Conservation (phyloP, 1,140 invertebrate species). For the Macrobrachium rosenbergii region DNA sequence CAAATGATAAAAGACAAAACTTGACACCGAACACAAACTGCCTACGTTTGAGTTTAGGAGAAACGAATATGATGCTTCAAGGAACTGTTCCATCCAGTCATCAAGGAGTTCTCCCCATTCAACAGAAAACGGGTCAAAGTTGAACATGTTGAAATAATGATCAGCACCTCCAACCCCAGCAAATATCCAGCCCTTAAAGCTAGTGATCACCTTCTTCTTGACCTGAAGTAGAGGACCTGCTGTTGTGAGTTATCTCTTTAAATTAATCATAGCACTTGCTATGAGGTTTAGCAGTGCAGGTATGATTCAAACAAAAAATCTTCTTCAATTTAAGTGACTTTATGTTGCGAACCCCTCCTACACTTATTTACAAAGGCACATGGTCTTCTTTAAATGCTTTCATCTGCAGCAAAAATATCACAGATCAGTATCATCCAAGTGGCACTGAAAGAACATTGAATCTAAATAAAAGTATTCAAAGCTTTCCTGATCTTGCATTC, state of each 20-base stretch:
- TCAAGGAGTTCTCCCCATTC: slow-evolving; percentile 27
- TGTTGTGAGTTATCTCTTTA: not conserved
- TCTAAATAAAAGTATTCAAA: not conserved
- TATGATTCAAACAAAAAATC: too few relatives aligned
- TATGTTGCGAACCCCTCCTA: too few relatives aligned
- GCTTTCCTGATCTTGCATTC: not conserved
- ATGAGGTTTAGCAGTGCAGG: too few relatives aligned
- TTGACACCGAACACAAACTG: not conserved
- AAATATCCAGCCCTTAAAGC: slow-evolving; percentile 21
- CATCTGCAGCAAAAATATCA: too few relatives aligned
- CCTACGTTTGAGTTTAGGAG: slow-evolving; percentile 42
- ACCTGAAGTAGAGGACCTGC: slow-evolving; percentile 4
- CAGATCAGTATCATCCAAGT: too few relatives aligned
- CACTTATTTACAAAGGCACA: too few relatives aligned
- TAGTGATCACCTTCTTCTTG: slow-evolving; percentile 29
- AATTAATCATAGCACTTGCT: too few relatives aligned
- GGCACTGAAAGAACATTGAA: too few relatives aligned
- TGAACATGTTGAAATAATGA: not conserved
- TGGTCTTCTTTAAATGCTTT: too few relatives aligned
- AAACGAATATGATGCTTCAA: slow-evolving; percentile 31
- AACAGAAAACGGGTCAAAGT: slow-evolving; percentile 11
- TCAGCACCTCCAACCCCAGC: slow-evolving; percentile 11
- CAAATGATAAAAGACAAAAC: not conserved
- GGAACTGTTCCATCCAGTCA: slow-evolving; percentile 28
- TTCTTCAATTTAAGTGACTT: too few relatives aligned